Evolutionary conservation across 2,797 vertebrate genomes (phyloP).

Genomic region (Gambusia yucatana): DNA sequence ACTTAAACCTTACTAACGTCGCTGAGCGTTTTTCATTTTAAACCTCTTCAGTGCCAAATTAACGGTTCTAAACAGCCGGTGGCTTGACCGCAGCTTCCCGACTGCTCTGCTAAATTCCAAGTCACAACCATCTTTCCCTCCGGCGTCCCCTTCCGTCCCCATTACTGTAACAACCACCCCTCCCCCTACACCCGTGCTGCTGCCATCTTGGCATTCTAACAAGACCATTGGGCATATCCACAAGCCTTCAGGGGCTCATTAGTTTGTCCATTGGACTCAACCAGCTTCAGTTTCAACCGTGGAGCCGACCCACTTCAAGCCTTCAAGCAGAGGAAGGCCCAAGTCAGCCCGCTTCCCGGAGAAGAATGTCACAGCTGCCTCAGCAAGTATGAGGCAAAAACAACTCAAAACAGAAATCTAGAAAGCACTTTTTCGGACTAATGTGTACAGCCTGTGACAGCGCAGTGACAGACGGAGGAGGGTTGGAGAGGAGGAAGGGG

Average conservation of each 20-base stretch:
- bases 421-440: conserved; percentile 19
- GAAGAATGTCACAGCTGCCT: conserved; percentile 49
- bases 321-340: conserved; percentile 52
- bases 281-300: conserved; percentile 48
- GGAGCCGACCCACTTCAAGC: conserved; percentile 53
- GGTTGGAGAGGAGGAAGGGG: accelerated
- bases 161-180: conserved; percentile 26
- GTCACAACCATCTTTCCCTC: conserved; percentile 9
- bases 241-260: conserved; percentile 73
- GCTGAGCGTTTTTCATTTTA: conserved; percentile 10
- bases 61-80: conserved; percentile 14
- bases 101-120: conserved; percentile 28
- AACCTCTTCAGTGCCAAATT: conserved; percentile 7
- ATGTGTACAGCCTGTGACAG: conserved; percentile 42
- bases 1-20: conserved; percentile 8
- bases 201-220: conserved; percentile 55
- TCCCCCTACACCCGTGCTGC: conserved; percentile 8
- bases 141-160: conserved; percentile 13
- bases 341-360: conserved; percentile 49
- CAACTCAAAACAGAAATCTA: conserved; percentile 31
- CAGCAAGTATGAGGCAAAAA: conserved; percentile 34
- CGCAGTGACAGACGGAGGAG: conserved; percentile 9
- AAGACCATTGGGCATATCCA: conserved; percentile 50
- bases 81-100: not conserved
- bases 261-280: conserved; percentile 60